phyloP scores from a whole-genome alignment of 2,888 invertebrate genomes.

The Hyposoter dolosus region DNA sequence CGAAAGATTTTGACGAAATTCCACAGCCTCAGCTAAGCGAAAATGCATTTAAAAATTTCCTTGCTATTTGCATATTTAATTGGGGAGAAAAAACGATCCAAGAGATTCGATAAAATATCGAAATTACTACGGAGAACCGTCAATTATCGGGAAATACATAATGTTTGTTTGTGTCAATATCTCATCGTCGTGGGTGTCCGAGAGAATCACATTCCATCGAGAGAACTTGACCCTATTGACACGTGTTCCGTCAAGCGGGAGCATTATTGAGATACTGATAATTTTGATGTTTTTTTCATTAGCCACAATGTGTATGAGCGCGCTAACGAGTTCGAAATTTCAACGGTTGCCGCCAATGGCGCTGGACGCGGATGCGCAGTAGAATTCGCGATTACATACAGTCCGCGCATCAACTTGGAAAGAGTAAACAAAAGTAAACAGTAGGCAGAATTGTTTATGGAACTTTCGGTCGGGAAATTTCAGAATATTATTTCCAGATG shows the following conservation, averaged over 20 bases:
- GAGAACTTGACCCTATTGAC: constrained; percentile 12
- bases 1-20: neutral
- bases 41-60: neutral
- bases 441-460: neutral
- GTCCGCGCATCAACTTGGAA: neutral
- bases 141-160: neutral
- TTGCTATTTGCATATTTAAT: neutral
- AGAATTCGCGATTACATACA: neutral
- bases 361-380: neutral
- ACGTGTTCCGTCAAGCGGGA: neutral
- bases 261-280: neutral
- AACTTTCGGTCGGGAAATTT: neutral
- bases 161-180: neutral
- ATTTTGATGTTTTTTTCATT: neutral
- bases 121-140: neutral
- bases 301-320: neutral
- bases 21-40: neutral
- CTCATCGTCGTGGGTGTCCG: constrained; percentile 9
- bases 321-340: neutral
- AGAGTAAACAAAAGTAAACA: neutral
- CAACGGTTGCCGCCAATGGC: neutral
- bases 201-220: neutral
- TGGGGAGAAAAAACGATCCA: neutral
- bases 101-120: neutral
- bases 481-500: neutral